Base-by-base conservation (phyloP, 2,113 vertebrate species). In the Amia ocellicauda region DNA sequence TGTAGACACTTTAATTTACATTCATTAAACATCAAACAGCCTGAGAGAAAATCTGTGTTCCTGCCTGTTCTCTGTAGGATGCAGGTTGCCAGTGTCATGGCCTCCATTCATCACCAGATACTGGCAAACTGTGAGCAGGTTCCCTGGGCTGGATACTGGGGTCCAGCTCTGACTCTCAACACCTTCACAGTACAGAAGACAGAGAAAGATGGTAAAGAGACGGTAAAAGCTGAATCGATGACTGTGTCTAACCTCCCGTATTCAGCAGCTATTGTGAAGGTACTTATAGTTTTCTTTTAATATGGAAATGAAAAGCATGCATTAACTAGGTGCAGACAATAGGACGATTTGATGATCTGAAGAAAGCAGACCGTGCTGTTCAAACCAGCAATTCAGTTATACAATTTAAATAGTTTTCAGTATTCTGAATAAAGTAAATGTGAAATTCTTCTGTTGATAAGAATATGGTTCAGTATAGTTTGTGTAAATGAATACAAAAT, bases 261-360 rank as follows among this genome's bases (percentile, higher is more conserved):
- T 29, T 66, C 62, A 41, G 47, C 24, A 65, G 63, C 60, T 17
- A 70, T 70, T 54, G 55, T 61, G 40, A 58, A 70, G 68, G 68
- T 70, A 70, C 8, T 2, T n/a, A 51, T 19, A 19, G 16, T 51
- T 36, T 36, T 36, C 31, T 36, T 36, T 24, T 10, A n/a, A 54
- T 22, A 36, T 11, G 31, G 5, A 36, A 36, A 36, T 36, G 5
- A 1, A 1, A 36, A 11, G 31, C 31, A 7, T 2, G 1, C 11
- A 7, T 36, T 11, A 5, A 7, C n/a, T 36, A 11, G 31, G n/a
- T n/a, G 31, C 31, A 36, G n/a, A n/a, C n/a, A n/a, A n/a, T n/a
- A n/a, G n/a, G n/a, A n/a, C n/a, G n/a, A n/a, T n/a, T n/a, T n/a
- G n/a, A n/a, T n/a, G n/a, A n/a, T n/a, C n/a, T n/a, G n/a, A n/a